Percentiles rank a stretch among this genome's conserved stretches.
Evolutionary conservation across 2,113 vertebrate species (phyloP).

Genomic region (Boleophthalmus pectinirostris): DNA sequence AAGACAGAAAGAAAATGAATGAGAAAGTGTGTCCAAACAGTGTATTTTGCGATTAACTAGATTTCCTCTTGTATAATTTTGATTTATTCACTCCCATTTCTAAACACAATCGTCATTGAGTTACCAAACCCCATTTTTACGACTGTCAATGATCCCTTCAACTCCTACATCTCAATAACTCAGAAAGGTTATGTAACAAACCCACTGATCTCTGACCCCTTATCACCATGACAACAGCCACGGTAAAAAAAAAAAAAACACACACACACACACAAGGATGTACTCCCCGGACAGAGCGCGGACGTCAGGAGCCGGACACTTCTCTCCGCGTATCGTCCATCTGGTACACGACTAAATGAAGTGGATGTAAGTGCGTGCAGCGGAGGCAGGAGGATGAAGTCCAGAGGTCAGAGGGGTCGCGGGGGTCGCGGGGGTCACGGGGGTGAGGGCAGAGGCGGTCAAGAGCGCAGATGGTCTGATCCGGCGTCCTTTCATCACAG

Average conservation of each 20-base stretch:
- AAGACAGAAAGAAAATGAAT: no score
- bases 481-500: neutral
- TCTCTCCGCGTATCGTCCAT: neutral
- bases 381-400: neutral
- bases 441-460: neutral
- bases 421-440: no score
- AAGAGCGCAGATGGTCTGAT: slow-evolving; percentile 2
- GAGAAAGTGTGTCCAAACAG: no score
- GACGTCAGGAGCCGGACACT: neutral
- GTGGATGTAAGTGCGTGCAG: neutral
- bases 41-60: no score
- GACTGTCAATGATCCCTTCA: neutral
- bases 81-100: no score
- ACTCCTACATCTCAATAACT: neutral
- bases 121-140: neutral
- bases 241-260: neutral
- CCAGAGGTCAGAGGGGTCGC: neutral
- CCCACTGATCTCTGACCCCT: neutral
- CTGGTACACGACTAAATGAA: neutral
- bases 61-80: no score
- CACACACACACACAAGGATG: neutral
- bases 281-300: neutral
- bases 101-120: no score
- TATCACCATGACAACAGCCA: neutral
- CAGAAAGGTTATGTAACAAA: neutral